Base-by-base conservation (phyloP, 2,888 invertebrate species). In the Drosophila pseudotakahashii region DNA sequence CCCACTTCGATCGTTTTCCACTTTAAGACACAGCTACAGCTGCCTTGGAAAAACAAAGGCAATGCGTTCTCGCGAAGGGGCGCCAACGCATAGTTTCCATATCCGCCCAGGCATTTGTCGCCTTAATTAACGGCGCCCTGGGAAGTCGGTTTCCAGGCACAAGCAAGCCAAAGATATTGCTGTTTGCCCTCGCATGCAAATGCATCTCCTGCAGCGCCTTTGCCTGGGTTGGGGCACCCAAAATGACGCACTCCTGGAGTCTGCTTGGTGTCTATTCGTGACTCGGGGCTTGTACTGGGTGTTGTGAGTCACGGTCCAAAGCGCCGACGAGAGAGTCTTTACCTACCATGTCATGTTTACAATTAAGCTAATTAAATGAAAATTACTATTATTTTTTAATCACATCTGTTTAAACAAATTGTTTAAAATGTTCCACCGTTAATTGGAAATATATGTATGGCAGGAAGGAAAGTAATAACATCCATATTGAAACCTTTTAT, bases 201-300 rank as follows among this genome's bases (percentile, higher is more conserved):
- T 81, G 80, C 61, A 80, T 71, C 86, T 81, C 86, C 86, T 85
- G 81, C 80, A 79, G 83, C 55, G 81, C 42, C 42, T n/a, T 23
- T 32, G 9, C 10, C 32, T 26, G 54, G 37, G 19, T 10, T 37
- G 44, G 51, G 63, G 41, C 3, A 10, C 6, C 14, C 11, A 16
- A 13, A 26, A 47, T 69, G 72, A 72, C 67, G 63, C 67, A 60
- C 66, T 62, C 70, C 54, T 41, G 59, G 70, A 54, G 47, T 32
- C 26, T 14, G 69, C 59, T 34, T 54, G 44, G 47, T 44, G 36
- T 44, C 42, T 23, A 41, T 30, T 16, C 10, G 44, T 37, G 51
- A 51, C 51, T 53, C 53, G n/a, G 26, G 44, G 30, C 52, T 42
- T 44, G n/a, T 26, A 11, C 23, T 14, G 36, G 32, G 10, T 14